Conservation (phyloP, 2,113 vertebrate species). For the Cepphus grylle region DNA sequence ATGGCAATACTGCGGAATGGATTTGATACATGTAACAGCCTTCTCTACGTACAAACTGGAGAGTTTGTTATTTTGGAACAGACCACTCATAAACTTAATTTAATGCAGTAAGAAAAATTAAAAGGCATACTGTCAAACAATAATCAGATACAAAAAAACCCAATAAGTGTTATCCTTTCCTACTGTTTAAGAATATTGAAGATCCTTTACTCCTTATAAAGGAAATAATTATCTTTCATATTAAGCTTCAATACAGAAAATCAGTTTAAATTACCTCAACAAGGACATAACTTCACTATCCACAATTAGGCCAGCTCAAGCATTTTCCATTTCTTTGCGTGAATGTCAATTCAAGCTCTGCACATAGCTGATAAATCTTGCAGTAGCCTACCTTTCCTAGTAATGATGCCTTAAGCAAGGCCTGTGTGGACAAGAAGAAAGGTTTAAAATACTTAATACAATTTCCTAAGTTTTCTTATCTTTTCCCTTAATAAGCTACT, state of each 20-base stretch:
- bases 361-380: neutral
- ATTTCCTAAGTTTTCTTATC: neutral
- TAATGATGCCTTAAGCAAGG: neutral
- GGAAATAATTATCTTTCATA: neutral
- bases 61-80: neutral
- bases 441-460: neutral
- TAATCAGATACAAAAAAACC: neutral
- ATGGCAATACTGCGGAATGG: neutral
- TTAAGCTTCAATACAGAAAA: neutral
- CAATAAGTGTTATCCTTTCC: neutral
- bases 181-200: neutral
- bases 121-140: rapidly evolving
- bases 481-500: neutral
- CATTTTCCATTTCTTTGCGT: neutral
- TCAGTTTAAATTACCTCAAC: neutral
- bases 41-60: neutral
- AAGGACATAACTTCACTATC: neutral
- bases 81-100: neutral
- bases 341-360: neutral
- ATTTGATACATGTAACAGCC: neutral
- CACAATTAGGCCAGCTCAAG: neutral
- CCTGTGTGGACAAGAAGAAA: neutral
- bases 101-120: neutral
- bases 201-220: neutral
- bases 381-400: neutral